Conservation (phyloP, 2,888 invertebrate species). For the Venusia cambrica region DNA sequence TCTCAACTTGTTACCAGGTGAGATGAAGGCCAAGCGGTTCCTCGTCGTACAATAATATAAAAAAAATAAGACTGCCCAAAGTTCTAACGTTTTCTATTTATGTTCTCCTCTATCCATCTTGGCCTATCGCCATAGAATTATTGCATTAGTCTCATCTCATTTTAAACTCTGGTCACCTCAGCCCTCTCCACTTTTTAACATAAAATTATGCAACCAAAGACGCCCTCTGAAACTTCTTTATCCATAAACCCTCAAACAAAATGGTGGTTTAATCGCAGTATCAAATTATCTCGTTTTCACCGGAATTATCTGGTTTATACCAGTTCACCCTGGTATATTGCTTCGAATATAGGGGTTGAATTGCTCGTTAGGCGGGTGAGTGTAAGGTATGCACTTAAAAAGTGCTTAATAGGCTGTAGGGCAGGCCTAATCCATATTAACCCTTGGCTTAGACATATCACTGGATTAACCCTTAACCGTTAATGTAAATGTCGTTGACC, state of each 20-base stretch:
- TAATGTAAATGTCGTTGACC: too few relatives aligned
- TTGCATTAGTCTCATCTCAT: neutral
- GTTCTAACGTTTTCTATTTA: too few relatives aligned
- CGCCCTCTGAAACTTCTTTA: slow-evolving; percentile 40
- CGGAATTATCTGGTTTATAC: slow-evolving; percentile 9
- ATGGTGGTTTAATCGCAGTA: slow-evolving; percentile 47
- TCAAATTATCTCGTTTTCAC: slow-evolving; percentile 56
- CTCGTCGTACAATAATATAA: too few relatives aligned
- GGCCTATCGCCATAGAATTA: too few relatives aligned
- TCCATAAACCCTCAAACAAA: slow-evolving; percentile 48
- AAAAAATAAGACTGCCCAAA: too few relatives aligned
- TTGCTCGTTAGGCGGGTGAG: slow-evolving; percentile 5
- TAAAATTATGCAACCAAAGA: slow-evolving; percentile 48
- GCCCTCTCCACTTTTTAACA: slow-evolving; percentile 38
- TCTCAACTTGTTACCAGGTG: too few relatives aligned
- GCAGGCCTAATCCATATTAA: neutral
- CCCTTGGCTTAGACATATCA: too few relatives aligned
- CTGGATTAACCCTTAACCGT: too few relatives aligned
- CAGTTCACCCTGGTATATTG: slow-evolving; percentile 16
- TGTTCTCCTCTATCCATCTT: too few relatives aligned
- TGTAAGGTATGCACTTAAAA: slow-evolving; percentile 5
- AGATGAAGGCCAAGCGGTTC: too few relatives aligned
- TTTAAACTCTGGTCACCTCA: slow-evolving; percentile 5
- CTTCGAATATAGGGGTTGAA: slow-evolving; percentile 6
- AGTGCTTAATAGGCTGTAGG: slow-evolving; percentile 1